phyloP scores from a whole-genome alignment of 2,113 vertebrate species.

The Saccopteryx bilineata region DNA sequence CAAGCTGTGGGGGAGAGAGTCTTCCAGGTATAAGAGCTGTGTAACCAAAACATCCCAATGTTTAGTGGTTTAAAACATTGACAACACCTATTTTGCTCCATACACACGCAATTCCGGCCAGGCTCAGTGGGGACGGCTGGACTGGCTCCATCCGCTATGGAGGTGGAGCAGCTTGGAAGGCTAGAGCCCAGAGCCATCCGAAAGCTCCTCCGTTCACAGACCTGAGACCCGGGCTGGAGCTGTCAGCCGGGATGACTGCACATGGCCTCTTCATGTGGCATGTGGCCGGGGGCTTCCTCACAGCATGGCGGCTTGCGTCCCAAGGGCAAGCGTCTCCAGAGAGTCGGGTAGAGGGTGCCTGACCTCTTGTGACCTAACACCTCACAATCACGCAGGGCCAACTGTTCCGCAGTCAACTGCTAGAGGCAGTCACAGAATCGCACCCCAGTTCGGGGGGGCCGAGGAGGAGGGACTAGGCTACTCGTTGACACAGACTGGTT shows the following conservation, averaged over 20 bases:
- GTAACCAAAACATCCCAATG: not conserved
- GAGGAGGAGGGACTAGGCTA: not conserved
- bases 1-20: not conserved
- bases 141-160: not conserved
- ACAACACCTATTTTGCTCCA: not conserved
- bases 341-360: not conserved
- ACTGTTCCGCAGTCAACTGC: not conserved
- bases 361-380: not conserved
- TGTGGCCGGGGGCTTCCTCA: not conserved
- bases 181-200: not conserved
- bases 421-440: not conserved
- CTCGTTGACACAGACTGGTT: not conserved
- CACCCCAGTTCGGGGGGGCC: not conserved
- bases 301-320: not conserved
- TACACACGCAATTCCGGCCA: not conserved
- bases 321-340: not conserved
- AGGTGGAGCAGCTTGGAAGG: not conserved
- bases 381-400: not conserved
- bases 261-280: rapidly evolving
- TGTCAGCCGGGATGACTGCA: not conserved
- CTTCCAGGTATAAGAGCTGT: not conserved
- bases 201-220: not conserved
- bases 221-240: not conserved
- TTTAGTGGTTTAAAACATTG: not conserved
- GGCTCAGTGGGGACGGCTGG: not conserved